Conservation (phyloP, 2,797 vertebrate genomes). For the Lagocephalus sceleratus region DNA sequence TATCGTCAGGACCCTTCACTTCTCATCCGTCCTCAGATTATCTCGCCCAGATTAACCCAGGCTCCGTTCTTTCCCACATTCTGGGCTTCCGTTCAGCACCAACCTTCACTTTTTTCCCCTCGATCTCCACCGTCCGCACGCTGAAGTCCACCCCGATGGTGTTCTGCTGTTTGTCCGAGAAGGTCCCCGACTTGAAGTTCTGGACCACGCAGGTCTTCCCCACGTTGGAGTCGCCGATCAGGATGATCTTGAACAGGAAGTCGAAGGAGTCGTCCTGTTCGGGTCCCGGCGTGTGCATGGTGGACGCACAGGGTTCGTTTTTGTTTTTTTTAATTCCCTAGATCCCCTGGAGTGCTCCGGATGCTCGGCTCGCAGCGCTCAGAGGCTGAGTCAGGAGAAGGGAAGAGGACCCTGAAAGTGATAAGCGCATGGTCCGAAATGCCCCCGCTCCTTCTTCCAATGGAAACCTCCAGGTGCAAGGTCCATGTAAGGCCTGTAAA, state of each 20-base stretch:
- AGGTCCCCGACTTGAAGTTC: conserved; percentile 89
- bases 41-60: too few relatives aligned
- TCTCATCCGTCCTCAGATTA: too few relatives aligned
- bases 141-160: conserved; percentile 98
- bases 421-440: neutral
- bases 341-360: conserved; percentile 23
- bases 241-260: conserved; percentile 94
- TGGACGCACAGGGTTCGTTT: conserved; percentile 10
- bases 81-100: conserved; percentile 2
- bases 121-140: conserved; percentile 85
- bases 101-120: conserved; percentile 94
- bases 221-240: conserved; percentile 95
- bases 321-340: neutral
- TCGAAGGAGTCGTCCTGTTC: conserved; percentile 87
- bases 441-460: neutral
- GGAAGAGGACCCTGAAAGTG: neutral
- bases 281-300: conserved; percentile 71
- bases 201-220: conserved; percentile 98
- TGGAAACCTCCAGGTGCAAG: conserved; percentile 1
- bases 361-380: conserved; percentile 6
- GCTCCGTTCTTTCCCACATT: too few relatives aligned
- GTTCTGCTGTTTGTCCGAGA: conserved; percentile 87
- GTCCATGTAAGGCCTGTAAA: conserved; percentile 23
- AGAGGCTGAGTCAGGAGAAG: neutral
- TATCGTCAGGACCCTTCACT: too few relatives aligned